phyloP scores from a whole-genome alignment of 2,113 vertebrate species.

The Columba janthina region DNA sequence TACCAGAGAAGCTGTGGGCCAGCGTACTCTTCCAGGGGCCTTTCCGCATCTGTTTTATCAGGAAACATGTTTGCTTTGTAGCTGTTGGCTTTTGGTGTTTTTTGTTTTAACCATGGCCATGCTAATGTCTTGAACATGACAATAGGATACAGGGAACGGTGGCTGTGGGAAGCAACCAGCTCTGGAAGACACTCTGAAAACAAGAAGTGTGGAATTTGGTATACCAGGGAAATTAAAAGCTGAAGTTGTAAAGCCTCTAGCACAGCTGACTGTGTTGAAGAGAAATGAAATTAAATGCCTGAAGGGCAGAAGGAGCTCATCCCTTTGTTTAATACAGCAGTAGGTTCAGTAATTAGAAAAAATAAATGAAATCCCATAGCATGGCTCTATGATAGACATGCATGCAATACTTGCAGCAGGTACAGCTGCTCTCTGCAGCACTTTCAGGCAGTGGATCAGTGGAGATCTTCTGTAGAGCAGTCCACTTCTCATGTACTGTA shows the following conservation, averaged over 20 bases:
- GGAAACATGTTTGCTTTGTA: neutral
- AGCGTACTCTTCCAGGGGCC: neutral
- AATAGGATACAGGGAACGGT: neutral
- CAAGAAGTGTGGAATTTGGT: neutral
- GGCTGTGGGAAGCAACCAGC: neutral
- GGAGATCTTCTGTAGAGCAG: neutral
- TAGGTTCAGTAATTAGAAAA: neutral
- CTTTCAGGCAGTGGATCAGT: neutral
- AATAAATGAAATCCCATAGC: neutral
- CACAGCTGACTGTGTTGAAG: neutral
- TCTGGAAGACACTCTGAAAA: neutral
- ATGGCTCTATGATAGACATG: neutral
- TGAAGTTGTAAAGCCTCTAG: neutral
- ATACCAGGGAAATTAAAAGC: neutral
- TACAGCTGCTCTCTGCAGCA: neutral
- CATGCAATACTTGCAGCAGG: fast-evolving
- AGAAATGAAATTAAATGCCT: neutral
- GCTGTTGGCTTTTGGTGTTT: neutral
- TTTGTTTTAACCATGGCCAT: neutral
- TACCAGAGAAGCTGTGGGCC: neutral
- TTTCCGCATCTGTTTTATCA: neutral
- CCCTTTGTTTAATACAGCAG: neutral
- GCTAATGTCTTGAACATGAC: neutral
- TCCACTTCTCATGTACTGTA: neutral
- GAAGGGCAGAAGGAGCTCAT: neutral